phyloP scores from a whole-genome alignment of 2,888 invertebrate species.

The Phengaris arion region DNA sequence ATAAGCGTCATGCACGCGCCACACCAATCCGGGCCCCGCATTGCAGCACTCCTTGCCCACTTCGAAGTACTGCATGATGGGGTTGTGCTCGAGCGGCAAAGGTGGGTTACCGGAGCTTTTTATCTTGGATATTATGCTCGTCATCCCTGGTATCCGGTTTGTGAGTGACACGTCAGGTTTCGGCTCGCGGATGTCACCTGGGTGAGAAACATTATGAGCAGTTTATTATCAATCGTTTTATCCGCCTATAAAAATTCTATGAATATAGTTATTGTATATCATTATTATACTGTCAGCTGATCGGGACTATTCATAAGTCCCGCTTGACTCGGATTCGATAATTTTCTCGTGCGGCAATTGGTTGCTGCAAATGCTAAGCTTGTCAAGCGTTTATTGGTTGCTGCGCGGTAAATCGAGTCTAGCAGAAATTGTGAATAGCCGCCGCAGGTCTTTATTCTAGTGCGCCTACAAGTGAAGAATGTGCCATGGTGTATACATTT shows the following conservation, averaged over 20 bases:
- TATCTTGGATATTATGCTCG: slow-evolving; percentile 52
- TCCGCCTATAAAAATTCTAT: neutral
- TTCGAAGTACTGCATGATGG: slow-evolving; percentile 92
- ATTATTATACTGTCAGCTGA: too few relatives aligned
- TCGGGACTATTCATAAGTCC: too few relatives aligned
- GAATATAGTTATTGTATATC: too few relatives aligned
- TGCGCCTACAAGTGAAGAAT: too few relatives aligned
- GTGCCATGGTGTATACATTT: too few relatives aligned
- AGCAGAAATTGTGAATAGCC: too few relatives aligned
- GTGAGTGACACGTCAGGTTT: slow-evolving; percentile 41
- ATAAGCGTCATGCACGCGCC: slow-evolving; percentile 94
- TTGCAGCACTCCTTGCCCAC: slow-evolving; percentile 89
- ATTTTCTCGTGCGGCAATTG: too few relatives aligned
- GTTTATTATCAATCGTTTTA: neutral
- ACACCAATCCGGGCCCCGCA: slow-evolving; percentile 93
- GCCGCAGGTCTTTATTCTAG: too few relatives aligned
- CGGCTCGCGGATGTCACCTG: slow-evolving; percentile 35
- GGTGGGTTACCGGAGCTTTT: slow-evolving; percentile 48
- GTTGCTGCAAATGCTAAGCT: too few relatives aligned
- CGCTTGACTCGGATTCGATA: too few relatives aligned
- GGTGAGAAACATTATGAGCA: neutral
- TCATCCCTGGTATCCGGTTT: slow-evolving; percentile 48
- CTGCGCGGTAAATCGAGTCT: too few relatives aligned
- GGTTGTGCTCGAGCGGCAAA: slow-evolving; percentile 82
- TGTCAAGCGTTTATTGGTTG: too few relatives aligned